Conservation (phyloP, 1,140 invertebrate genomes). For the Ceratina japonica region DNA sequence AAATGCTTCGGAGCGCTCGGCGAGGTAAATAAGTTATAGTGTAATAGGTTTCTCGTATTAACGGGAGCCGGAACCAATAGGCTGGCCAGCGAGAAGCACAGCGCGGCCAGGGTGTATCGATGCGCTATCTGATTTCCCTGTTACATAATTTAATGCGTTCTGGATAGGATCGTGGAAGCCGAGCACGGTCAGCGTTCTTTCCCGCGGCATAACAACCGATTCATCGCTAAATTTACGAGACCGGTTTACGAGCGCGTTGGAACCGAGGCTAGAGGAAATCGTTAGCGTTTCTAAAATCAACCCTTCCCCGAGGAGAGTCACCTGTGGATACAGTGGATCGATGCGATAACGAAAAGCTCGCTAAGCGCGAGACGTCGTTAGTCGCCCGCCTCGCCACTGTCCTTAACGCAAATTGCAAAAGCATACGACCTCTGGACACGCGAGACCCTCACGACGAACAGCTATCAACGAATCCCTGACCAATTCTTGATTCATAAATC, state of each 20-base stretch:
- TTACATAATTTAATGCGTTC: constrained; percentile 16
- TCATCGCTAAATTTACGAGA: constrained; percentile 7
- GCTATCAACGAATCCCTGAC: too few species aligned
- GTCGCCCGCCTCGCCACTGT: constrained; percentile 26
- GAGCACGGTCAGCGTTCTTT: constrained; percentile 5
- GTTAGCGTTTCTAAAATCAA: constrained; percentile 2
- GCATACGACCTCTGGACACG: constrained; percentile 50
- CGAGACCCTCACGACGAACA: constrained; percentile 50
- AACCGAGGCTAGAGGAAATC: neutral
- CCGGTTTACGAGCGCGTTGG: neutral
- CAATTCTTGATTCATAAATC: too few species aligned
- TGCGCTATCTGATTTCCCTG: constrained; percentile 1
- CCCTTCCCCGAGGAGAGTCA: constrained; percentile 13
- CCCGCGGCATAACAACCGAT: neutral
- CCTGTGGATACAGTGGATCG: constrained; percentile 37
- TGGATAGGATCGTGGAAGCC: constrained; percentile 1
- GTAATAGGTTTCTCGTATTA: constrained; percentile 14
- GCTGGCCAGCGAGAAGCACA: neutral
- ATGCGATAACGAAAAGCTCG: constrained; percentile 59
- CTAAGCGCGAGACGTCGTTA: constrained; percentile 40
- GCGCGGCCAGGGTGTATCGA: neutral
- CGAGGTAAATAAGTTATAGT: constrained; percentile 11
- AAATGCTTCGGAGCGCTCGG: too few species aligned
- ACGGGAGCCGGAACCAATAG: neutral
- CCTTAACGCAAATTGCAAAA: constrained; percentile 62